Evolutionary conservation across 1,140 invertebrate species (phyloP).

Genomic region (Panonychus citri): DNA sequence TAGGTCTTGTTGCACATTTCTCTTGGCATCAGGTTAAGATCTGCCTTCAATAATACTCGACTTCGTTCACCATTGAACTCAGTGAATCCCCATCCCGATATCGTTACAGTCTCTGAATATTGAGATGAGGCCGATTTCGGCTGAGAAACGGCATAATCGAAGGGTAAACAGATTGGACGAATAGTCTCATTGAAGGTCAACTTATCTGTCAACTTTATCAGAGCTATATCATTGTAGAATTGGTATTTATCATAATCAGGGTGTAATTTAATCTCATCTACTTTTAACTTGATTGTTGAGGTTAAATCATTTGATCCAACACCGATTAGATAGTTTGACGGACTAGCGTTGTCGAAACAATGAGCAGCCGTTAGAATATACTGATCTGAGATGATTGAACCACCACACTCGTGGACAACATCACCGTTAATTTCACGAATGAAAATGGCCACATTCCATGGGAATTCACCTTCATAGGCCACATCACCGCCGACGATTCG

Average conservation of each 20-base stretch:
- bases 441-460: constrained; percentile 33
- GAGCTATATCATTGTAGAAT: constrained; percentile 7
- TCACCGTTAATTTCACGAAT: not conserved
- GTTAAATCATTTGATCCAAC: not conserved
- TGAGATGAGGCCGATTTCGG: not conserved
- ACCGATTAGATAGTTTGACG: not conserved
- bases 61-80: constrained; percentile 42
- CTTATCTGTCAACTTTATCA: not conserved
- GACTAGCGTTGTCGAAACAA: constrained; percentile 6
- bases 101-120: not conserved
- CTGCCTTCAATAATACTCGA: constrained; percentile 60
- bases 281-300: not conserved
- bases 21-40: constrained; percentile 71
- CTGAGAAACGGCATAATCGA: not conserved
- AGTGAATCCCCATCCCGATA: constrained; percentile 9
- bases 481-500: constrained; percentile 49
- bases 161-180: constrained; percentile 3
- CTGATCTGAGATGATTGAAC: constrained; percentile 59
- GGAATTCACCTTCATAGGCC: constrained; percentile 46
- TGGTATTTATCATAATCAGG: not conserved
- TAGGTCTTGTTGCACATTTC: constrained; percentile 60
- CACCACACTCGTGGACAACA: constrained; percentile 36
- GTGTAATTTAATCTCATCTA: not conserved
- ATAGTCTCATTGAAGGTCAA: not conserved
- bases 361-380: constrained; percentile 27